These are phyloP conservation scores for Cyrtorhinus lividipennis DNA, from an alignment of 1,140 invertebrate species.

Conservation along the genomic window DNA sequence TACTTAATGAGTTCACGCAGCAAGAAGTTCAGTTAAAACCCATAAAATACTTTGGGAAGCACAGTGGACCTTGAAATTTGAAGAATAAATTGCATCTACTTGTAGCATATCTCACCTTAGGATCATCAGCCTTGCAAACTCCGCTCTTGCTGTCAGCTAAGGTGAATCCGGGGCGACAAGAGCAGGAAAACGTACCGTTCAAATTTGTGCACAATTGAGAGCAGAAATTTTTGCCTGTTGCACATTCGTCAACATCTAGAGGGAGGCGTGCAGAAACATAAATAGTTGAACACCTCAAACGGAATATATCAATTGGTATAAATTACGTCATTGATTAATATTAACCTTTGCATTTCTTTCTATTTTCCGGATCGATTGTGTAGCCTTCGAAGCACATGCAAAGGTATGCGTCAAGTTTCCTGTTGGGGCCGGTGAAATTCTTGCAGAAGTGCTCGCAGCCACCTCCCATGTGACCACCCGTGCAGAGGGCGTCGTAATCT, in stretches of 20 bases:
- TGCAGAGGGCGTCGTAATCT: conserved; percentile 55
- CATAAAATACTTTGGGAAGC: too few relatives aligned
- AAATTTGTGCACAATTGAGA: conserved; percentile 82
- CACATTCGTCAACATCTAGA: conserved; percentile 81
- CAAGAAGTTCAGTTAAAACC: not conserved
- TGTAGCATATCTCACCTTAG: conserved; percentile 41
- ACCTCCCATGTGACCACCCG: conserved; percentile 51
- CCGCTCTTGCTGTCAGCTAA: conserved; percentile 58
- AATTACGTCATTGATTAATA: too few relatives aligned
- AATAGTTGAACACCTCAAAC: too few relatives aligned
- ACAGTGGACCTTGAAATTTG: too few relatives aligned
- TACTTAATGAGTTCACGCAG: not conserved
- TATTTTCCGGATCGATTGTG: conserved; percentile 56
- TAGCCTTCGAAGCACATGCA: conserved; percentile 51
- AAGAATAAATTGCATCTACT: too few relatives aligned
- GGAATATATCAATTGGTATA: too few relatives aligned
- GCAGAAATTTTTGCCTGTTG: conserved; percentile 66
- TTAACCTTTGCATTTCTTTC: conserved; percentile 52
- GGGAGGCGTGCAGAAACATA: too few relatives aligned
- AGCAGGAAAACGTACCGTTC: conserved; percentile 83
- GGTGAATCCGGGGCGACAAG: conserved; percentile 68
- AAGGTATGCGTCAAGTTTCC: conserved; percentile 35
- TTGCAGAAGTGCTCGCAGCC: conserved; percentile 87
- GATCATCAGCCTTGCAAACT: conserved; percentile 56
- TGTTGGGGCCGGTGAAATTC: conserved; percentile 32